A percentile compares a stretch with the other conserved stretches of the same genome.
Evolutionary conservation across 2,888 invertebrate species (phyloP).

Genomic region (Macrophya alboannulata): DNA sequence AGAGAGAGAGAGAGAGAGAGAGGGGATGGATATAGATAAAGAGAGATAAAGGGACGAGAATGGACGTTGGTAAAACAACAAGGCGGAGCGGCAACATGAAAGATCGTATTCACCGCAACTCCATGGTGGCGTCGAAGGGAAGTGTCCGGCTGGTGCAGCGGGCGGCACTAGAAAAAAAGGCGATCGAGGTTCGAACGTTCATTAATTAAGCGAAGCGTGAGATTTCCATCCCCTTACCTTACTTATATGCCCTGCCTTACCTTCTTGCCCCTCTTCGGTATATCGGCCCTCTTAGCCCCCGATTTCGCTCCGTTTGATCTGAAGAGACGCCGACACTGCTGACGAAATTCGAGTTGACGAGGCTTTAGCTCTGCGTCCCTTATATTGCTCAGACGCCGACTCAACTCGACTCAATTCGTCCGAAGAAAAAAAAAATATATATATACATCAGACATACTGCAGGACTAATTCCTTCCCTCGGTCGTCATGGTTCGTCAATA

Average conservation of each 20-base stretch:
- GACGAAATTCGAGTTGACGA: constrained; percentile 57
- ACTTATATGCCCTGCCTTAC: constrained; percentile 3
- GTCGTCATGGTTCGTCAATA: neutral
- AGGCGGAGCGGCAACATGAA: constrained; percentile 69
- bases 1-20: neutral
- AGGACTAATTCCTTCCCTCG: neutral
- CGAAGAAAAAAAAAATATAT: neutral
- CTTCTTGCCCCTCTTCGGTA: constrained; percentile 59
- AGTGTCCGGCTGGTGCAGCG: constrained; percentile 32
- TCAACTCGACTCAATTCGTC: constrained; percentile 28
- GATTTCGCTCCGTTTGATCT: constrained; percentile 62
- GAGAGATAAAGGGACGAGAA: constrained; percentile 9
- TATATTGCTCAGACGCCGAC: constrained; percentile 40
- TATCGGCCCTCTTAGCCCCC: constrained; percentile 38
- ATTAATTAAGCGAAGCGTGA: constrained; percentile 79
- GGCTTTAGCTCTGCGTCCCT: constrained; percentile 34
- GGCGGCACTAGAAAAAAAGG: constrained; percentile 39
- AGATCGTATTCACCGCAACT: constrained; percentile 60
- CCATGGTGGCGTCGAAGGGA: constrained; percentile 41
- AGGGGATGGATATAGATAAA: neutral
- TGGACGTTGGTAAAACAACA: neutral
- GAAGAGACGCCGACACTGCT: constrained; percentile 66
- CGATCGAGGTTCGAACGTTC: constrained; percentile 65
- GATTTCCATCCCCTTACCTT: constrained; percentile 71
- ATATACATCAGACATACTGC: neutral